A percentile compares a stretch with the other conserved stretches of the same genome.
Evolutionary conservation across 2,113 vertebrate genomes (phyloP).

Genomic region (Pteronura brasiliensis): DNA sequence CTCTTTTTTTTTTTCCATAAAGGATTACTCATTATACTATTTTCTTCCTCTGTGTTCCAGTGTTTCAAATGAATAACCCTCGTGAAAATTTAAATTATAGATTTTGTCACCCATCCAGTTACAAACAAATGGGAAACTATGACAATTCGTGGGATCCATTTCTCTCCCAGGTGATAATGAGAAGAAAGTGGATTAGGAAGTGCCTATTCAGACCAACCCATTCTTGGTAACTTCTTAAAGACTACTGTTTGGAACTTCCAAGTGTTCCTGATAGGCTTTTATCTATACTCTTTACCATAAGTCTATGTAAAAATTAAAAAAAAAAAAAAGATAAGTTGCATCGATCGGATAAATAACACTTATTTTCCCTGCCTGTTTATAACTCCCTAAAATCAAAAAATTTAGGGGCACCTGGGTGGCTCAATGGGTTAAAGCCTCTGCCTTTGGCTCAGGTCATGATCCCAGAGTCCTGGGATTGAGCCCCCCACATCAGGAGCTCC

Average conservation of each 20-base stretch:
- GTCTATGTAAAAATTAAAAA: neutral
- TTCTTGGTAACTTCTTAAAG: neutral
- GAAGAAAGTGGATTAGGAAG: neutral
- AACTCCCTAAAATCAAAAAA: neutral
- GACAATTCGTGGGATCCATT: neutral
- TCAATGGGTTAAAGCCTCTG: no score
- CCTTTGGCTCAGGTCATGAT: no score
- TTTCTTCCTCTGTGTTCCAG: conserved; percentile 53
- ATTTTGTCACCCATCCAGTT: conserved; percentile 64
- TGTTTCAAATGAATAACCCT: conserved; percentile 72
- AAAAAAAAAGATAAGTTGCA: neutral
- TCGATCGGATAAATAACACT: neutral
- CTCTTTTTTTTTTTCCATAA: conserved; percentile 18
- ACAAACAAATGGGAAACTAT: conserved; percentile 31
- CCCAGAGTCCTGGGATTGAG: no score
- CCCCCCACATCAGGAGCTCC: no score
- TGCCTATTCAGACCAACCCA: neutral
- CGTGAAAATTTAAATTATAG: conserved; percentile 74
- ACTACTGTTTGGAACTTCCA: neutral
- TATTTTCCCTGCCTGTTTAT: neutral
- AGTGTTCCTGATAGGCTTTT: neutral
- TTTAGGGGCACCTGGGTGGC: neutral
- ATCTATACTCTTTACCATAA: neutral
- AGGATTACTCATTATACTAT: conserved; percentile 70
- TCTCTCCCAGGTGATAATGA: neutral